Percentiles rank a stretch among this genome's conserved stretches.
phyloP scores from a whole-genome alignment of 2,888 invertebrate species.

The Drosophila kambysellisi region DNA sequence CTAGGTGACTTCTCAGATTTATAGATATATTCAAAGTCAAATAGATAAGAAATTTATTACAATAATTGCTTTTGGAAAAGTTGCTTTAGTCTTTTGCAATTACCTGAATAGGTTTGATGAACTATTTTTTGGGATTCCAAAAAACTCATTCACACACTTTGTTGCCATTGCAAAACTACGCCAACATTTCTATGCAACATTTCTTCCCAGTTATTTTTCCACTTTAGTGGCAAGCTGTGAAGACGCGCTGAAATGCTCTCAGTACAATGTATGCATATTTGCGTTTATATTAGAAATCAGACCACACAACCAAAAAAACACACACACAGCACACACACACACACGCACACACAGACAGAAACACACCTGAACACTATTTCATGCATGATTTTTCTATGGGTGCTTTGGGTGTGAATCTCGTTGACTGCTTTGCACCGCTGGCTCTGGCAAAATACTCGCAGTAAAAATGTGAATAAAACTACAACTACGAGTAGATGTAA shows the following conservation, averaged over 20 bases:
- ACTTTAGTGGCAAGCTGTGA: conserved; percentile 36
- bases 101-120: neutral
- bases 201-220: neutral
- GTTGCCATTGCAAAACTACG: neutral
- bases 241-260: conserved; percentile 50
- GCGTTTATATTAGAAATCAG: conserved; percentile 58
- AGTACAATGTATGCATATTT: conserved; percentile 61
- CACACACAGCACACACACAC: conserved; percentile 3
- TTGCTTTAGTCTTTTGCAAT: neutral
- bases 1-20: neutral
- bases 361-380: conserved; percentile 41
- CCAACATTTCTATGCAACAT: neutral
- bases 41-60: too few relatives aligned
- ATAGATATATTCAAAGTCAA: too few relatives aligned
- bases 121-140: neutral
- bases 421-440: conserved; percentile 58
- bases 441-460: conserved; percentile 28
- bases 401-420: conserved; percentile 56
- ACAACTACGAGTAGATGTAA: conserved; percentile 6
- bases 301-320: conserved; percentile 26
- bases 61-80: neutral
- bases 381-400: conserved; percentile 44
- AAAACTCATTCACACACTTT: neutral
- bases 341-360: conserved; percentile 6
- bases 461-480: conserved; percentile 43